Base-by-base conservation (phyloP, 2,797 vertebrate genomes). In the Sebastes kiyomatsui region DNA sequence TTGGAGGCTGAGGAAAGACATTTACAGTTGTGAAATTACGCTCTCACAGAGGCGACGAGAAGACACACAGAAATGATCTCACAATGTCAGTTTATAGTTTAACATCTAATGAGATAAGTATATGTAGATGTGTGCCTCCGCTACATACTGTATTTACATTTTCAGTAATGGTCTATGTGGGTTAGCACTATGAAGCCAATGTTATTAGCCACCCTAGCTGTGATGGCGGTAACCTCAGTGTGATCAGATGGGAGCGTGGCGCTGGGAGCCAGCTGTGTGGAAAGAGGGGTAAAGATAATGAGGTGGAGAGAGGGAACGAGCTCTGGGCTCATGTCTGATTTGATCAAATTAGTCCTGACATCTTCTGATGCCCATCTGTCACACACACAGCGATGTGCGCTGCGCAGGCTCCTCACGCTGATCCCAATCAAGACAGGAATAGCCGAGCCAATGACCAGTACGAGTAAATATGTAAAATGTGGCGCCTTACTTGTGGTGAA, bases 401-500 rank as follows among this genome's bases (percentile, higher is more conserved):
- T 83, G 80, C 67, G 83, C 61, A 60, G 85, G 67, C 79, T 82
- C 86, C 76, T 82, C 86, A 75, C 75, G 84, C 82, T 46, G 90
- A 89, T 88, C 71, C 68, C 65, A 64, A 72, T 81, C 86, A 79
- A 69, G 84, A 81, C 83, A 77, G 69, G 79, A 88, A 88, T 78
- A 90, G 84, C 81, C 81, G 77, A 85, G 42, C 70, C 70, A 85
- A 64, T 42, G 64, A 83, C 4, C 35, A 58, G 52, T 12, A 5
- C 56, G 70, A 71, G 81, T n/a, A 46, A 46, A 61, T 61, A 27
- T 74, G 71, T 42, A 27, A 58, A 58, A 67, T 62, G 72, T 62
- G 65, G 65, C 2, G 22, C 92, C 97, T 95, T 97, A 99, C 99
- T 99, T 93, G 99, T 99, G 67, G 97, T 97, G 96, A 99, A 99